These are phyloP conservation scores for Protophormia terraenovae DNA, from an alignment of 2,888 invertebrate species.

Conservation along the genomic window DNA sequence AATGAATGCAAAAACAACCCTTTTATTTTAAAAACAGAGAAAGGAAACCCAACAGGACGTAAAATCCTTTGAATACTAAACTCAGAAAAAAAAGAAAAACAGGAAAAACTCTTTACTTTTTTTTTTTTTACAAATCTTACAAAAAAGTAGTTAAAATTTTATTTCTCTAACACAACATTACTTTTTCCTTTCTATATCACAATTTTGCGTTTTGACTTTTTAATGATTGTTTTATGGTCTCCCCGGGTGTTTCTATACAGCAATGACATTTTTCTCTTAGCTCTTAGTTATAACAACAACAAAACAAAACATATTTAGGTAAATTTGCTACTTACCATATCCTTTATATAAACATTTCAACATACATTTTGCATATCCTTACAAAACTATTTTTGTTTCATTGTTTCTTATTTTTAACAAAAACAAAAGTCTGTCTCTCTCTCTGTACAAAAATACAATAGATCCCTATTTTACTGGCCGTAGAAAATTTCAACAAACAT, in stretches of 20 bases:
- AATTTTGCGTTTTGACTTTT: constrained; percentile 66
- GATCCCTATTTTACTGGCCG: constrained; percentile 42
- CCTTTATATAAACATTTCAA: not conserved
- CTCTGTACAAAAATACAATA: constrained; percentile 17
- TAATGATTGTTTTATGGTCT: constrained; percentile 59
- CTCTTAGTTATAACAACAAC: not conserved
- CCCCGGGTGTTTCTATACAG: constrained; percentile 44
- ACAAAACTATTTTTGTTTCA: not conserved
- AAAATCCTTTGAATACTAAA: not conserved
- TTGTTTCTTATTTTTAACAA: not conserved
- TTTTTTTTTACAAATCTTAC: not conserved
- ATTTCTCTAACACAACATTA: not conserved
- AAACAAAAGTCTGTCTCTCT: constrained; percentile 1
- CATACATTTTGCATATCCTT: constrained; percentile 30
- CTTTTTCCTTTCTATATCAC: not conserved
- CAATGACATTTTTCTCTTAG: constrained; percentile 24
- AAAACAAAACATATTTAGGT: not conserved
- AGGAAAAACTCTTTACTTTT: not conserved
- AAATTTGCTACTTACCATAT: constrained; percentile 10
- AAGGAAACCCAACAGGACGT: not conserved
- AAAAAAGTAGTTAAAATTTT: constrained; percentile 10
- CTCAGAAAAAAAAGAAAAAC: not conserved
- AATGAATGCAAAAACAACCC: constrained; percentile 31
- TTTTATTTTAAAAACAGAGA: not conserved
- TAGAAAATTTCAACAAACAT: constrained; percentile 40